These are phyloP conservation scores for Zosterops hypoxanthus DNA, from an alignment of 2,113 vertebrate species.

Conservation along the genomic window DNA sequence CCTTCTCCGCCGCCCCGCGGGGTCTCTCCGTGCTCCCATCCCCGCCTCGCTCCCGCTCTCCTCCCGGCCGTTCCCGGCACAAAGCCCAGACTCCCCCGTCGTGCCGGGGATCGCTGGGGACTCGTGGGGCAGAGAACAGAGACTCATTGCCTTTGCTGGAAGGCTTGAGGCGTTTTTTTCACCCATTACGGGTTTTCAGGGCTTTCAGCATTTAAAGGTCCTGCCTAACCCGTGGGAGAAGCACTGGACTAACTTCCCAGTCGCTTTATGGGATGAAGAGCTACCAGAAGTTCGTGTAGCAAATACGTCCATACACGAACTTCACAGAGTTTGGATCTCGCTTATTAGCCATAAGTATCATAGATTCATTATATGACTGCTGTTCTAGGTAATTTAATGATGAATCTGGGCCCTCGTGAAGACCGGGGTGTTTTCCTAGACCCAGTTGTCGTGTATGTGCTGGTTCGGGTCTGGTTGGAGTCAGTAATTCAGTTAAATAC, in stretches of 20 bases:
- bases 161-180: neutral
- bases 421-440: neutral
- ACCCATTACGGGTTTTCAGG: neutral
- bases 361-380: neutral
- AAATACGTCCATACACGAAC: accelerated
- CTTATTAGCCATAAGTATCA: neutral
- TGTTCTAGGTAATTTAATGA: accelerated
- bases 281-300: accelerated
- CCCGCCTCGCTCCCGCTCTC: neutral
- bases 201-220: neutral
- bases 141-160: neutral
- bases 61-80: accelerated
- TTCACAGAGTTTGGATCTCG: accelerated
- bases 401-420: neutral
- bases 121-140: neutral
- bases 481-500: neutral
- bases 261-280: neutral
- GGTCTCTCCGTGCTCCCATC: accelerated
- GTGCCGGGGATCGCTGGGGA: accelerated
- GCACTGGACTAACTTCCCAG: neutral
- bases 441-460: accelerated
- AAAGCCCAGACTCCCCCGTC: neutral
- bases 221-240: neutral
- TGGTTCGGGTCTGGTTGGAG: neutral
- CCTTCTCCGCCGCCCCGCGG: neutral